These are phyloP conservation scores for Hyposoter didymator DNA, from an alignment of 2,888 invertebrate genomes.

Conservation along the genomic window DNA sequence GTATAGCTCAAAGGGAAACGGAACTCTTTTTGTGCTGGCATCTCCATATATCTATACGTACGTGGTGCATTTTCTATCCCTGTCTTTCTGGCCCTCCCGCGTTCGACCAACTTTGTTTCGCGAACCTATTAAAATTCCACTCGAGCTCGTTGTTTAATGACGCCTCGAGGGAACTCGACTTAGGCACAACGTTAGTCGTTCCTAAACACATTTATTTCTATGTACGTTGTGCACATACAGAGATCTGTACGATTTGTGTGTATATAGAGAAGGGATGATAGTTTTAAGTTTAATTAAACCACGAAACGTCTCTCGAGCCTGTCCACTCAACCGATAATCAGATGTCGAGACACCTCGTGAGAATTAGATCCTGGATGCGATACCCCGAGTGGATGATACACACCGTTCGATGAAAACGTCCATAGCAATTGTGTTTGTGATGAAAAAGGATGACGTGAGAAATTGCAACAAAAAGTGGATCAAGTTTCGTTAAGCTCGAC, in stretches of 20 bases:
- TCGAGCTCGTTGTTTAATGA: slow-evolving; percentile 73
- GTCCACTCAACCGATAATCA: slow-evolving; percentile 58
- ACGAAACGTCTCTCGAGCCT: slow-evolving; percentile 39
- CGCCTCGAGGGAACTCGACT: slow-evolving; percentile 72
- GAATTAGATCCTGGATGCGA: slow-evolving; percentile 44
- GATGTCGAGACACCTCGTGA: slow-evolving; percentile 41
- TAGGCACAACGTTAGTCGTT: slow-evolving; percentile 46
- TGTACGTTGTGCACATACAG: neutral
- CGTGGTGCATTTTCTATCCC: neutral
- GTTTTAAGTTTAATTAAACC: slow-evolving; percentile 78
- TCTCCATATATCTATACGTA: neutral
- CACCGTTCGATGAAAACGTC: slow-evolving; percentile 23
- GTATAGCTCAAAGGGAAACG: neutral
- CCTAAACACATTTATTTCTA: slow-evolving; percentile 16
- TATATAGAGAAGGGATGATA: slow-evolving; percentile 72
- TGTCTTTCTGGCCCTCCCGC: slow-evolving; percentile 17
- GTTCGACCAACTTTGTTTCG: slow-evolving; percentile 68
- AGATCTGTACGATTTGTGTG: slow-evolving; percentile 5
- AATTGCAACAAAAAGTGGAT: neutral
- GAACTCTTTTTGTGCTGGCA: neutral
- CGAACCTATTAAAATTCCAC: slow-evolving; percentile 70
- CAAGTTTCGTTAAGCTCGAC: too few species aligned
- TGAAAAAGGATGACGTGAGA: neutral
- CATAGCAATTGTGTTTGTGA: neutral
- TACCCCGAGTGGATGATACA: slow-evolving; percentile 40